Evolutionary conservation across 2,888 invertebrate species (phyloP), one percentile per base, ranked within the genome.

Genomic region (Phortica okadai): DNA sequence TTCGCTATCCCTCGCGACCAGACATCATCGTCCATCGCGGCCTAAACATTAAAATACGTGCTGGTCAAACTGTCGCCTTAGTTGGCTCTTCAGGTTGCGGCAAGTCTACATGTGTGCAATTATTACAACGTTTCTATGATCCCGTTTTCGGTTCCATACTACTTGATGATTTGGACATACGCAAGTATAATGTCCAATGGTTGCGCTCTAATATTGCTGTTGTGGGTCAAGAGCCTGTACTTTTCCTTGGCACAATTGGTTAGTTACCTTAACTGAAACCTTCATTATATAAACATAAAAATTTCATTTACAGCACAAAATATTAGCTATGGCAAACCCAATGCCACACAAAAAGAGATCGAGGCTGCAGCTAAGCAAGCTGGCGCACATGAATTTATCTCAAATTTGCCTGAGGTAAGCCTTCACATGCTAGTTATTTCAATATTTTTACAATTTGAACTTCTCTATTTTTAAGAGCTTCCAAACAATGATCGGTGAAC

Each of bases 181-280:
- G 93, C 44, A 93, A 94, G 77, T 90, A 97, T 79, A 96, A 97
- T 89, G 94, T 90, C 41, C 92, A 93, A 42, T 95, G 96, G 94
- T 89, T 96, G 41, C 93, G 97, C 74, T 93, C 93, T 45, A 95
- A 96, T 87, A 95, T 97, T 79, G 97, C 96, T 0, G 94, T 97
- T 6, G 97, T 98, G 14, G 96, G 97, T 0, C 97, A 98, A 90
- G 97, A 98, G 82, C 97, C 97, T 0, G 95, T 96, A 5, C 92
- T 98, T 7, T 97, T 98, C 90, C 94, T 95, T 84, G 95, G 96
- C 5, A 94, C 94, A 33, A 96, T 98, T 78, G 87, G 89, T 90
- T 80, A 67, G 72, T 67, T 56, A 14, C 1, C 33, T 2, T 1
- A 1, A 5, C 33, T 0, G 0, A 33, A 33, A 1, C 14, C 16